Evolutionary conservation across 2,888 invertebrate genomes (phyloP), one percentile per base, ranked within the genome.

Genomic region (Geotrupes spiniger): DNA sequence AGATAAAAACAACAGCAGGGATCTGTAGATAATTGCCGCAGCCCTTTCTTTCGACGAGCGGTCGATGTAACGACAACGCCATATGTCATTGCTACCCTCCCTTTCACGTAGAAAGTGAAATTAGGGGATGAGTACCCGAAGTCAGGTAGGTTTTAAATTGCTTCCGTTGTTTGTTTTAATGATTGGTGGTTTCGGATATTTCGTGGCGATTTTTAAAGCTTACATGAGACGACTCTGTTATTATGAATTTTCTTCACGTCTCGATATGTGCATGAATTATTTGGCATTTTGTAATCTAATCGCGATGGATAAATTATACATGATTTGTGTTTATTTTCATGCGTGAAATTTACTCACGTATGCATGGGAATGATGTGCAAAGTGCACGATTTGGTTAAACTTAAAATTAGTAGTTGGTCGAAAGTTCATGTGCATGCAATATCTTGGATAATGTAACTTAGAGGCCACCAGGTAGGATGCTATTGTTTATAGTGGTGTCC

Each of bases 31-130:
- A 46, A 46, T 46, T 38, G 40, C 44, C 36, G 43, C 49, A 51
- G 54, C 52, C 53, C 53, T 56, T 56, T 54, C 54, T 49, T 55
- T 42, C 45, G 50, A 46, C 46, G 54, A 48, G 45, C 44, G 42
- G 43, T 39, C 27, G 27, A 37, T 28, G 14, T 49, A 56, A 51
- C 56, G 56, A 49, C 49, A 56, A 53, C 52, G 42, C 54, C 57
- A 58, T 54, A 56, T 58, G 57, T 56, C 54, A 53, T 53, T 53
- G 38, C 38, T 47, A 53, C 50, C 52, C 50, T 50, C 14, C 33
- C 15, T 39, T 42, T 10, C 38, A 8, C 16, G 9, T 43, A 45
- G 48, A 33, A 36, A 33, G 36, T 42, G 14, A 51, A 50, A 51
- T 47, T 51, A 48, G 42, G 49, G 53, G 41, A 40, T 31, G 42